Evolutionary conservation across 2,797 vertebrate species (phyloP).

Genomic region (Micrastur ruficollis): DNA sequence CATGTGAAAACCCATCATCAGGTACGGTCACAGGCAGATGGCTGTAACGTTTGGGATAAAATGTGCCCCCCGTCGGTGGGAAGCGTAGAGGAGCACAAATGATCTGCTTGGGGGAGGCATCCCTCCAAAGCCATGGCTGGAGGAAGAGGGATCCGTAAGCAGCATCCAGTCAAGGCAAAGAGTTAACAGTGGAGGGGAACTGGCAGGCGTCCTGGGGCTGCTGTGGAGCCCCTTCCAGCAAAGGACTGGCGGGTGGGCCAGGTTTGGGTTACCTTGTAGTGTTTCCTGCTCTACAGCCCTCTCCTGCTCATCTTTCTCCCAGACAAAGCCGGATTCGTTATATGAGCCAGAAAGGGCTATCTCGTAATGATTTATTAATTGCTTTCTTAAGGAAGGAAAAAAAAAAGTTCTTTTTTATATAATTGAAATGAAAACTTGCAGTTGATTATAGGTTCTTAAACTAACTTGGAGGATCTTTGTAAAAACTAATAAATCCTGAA

Average conservation of each 20-base stretch:
- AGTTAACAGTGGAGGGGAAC: neutral
- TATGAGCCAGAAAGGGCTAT: neutral
- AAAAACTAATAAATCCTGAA: neutral
- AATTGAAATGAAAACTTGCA: neutral
- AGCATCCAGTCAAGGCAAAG: neutral
- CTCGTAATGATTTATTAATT: neutral
- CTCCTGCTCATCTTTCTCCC: neutral
- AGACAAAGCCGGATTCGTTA: neutral
- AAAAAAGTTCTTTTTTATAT: neutral
- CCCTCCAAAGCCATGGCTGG: neutral
- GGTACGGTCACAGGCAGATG: neutral
- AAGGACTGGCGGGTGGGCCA: neutral
- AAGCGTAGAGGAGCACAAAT: neutral
- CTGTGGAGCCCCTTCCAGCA: neutral
- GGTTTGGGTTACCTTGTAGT: neutral
- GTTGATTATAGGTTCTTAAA: neutral
- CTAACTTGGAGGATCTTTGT: neutral
- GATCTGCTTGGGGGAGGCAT: neutral
- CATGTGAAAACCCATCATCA: rapidly evolving
- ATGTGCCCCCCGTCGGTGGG: rapidly evolving
- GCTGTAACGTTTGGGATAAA: neutral
- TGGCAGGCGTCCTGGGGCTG: neutral
- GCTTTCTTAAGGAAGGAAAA: neutral
- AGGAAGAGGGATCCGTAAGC: neutral
- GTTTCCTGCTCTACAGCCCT: neutral